Evolutionary conservation across 92 coral and sea anemone species (phyloP).

Genomic region (Micromussa lordhowensis): DNA sequence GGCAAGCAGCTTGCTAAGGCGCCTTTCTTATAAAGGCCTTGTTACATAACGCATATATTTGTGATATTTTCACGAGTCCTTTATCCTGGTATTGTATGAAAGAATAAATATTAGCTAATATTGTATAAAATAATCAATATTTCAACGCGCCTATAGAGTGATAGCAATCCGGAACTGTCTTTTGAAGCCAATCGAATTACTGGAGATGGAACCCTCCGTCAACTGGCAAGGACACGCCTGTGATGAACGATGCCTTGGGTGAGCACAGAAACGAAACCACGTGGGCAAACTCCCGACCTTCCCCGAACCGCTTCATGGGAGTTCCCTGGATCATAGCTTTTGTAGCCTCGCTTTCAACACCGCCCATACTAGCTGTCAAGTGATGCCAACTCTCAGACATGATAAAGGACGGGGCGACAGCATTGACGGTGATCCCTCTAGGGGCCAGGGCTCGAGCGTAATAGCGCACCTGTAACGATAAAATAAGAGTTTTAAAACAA

Average conservation of each 20-base stretch:
- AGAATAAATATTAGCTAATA: no score
- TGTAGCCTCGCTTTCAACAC: conserved; percentile 69
- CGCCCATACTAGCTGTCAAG: conserved; percentile 75
- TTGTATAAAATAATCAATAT: no score
- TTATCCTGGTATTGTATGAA: no score
- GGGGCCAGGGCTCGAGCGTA: conserved; percentile 86
- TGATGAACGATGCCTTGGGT: conserved; percentile 76
- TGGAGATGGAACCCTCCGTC: conserved; percentile 84
- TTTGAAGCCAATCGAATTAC: conserved; percentile 11
- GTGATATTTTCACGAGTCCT: no score
- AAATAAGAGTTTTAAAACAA: not conserved
- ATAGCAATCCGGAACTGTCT: no score
- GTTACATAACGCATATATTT: no score
- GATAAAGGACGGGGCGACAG: conserved; percentile 78
- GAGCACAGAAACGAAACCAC: conserved; percentile 75
- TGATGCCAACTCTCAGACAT: conserved; percentile 86
- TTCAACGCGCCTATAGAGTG: no score
- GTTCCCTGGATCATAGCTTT: conserved; percentile 67
- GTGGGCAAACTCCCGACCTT: conserved; percentile 77
- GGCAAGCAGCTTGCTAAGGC: no score
- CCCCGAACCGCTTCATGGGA: conserved; percentile 86
- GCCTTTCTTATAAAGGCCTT: no score
- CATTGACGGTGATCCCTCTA: conserved; percentile 83
- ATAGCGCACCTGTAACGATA: conserved; percentile 69
- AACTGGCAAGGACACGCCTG: conserved; percentile 80